A percentile compares a stretch with the other conserved stretches of the same genome.
Evolutionary conservation across 2,797 vertebrate genomes (phyloP).

Genomic region (Peromyscus eremicus): DNA sequence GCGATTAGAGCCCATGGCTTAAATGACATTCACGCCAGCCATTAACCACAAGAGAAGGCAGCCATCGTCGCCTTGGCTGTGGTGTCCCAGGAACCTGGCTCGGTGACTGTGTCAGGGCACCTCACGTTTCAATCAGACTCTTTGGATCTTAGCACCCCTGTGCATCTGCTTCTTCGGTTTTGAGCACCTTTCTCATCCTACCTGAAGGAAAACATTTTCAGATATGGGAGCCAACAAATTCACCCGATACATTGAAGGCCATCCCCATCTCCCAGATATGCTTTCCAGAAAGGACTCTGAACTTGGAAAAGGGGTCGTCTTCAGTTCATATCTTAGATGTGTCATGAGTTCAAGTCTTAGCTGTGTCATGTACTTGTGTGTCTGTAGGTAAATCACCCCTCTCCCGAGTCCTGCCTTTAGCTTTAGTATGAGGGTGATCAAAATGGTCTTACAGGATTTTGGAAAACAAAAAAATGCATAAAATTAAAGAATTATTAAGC

Average conservation of each 20-base stretch:
- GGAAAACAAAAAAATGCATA: neutral
- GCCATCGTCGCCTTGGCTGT: neutral
- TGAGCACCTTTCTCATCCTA: conserved; percentile 31
- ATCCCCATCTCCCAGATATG: conserved; percentile 9
- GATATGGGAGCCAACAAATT: neutral
- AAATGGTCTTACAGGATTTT: neutral
- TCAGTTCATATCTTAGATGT: neutral
- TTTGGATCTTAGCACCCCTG: neutral
- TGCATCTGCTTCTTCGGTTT: neutral
- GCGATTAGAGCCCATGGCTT: neutral
- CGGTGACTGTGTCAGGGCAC: neutral
- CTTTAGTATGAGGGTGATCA: neutral
- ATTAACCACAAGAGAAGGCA: neutral
- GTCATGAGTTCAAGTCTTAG: neutral
- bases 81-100: conserved; percentile 1
- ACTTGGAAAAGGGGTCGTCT: neutral
- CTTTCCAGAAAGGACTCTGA: neutral
- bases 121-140: neutral
- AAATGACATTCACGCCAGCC: neutral
- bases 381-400: neutral
- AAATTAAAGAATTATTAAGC: neutral
- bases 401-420: neutral
- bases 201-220: conserved; percentile 28
- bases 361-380: neutral
- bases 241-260: neutral